Conservation (phyloP, 2,113 vertebrate species). For the Phoenicopterus ruber region DNA sequence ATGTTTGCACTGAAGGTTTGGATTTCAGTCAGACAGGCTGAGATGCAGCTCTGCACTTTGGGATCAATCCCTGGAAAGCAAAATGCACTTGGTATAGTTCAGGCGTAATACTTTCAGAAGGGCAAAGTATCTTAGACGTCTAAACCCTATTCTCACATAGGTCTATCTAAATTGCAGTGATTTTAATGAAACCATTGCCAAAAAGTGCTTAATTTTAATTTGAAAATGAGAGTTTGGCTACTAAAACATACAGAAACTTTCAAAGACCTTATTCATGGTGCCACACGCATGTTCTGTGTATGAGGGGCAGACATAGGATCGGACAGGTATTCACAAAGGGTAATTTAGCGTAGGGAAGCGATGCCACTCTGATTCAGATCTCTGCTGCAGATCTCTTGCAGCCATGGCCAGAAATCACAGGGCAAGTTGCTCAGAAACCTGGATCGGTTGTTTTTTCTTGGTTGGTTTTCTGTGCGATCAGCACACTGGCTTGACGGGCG, state of each 20-base stretch:
- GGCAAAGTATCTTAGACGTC: neutral
- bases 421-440: neutral
- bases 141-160: neutral
- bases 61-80: neutral
- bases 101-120: neutral
- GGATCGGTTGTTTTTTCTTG: neutral
- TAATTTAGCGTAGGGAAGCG: neutral
- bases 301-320: neutral
- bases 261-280: neutral
- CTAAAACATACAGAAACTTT: neutral
- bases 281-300: neutral
- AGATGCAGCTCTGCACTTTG: neutral
- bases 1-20: neutral
- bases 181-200: neutral
- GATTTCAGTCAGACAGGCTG: conserved; percentile 7
- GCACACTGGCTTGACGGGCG: rapidly evolving
- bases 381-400: neutral
- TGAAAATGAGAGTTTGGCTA: neutral
- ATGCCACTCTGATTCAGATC: neutral
- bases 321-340: neutral
- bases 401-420: neutral
- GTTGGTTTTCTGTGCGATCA: neutral
- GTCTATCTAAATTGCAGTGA: neutral
- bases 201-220: neutral
- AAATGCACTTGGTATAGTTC: neutral